Percentiles rank a stretch among this genome's conserved stretches.
Evolutionary conservation across 2,797 vertebrate species (phyloP).

Genomic region (Ambastaia sidthimunki): DNA sequence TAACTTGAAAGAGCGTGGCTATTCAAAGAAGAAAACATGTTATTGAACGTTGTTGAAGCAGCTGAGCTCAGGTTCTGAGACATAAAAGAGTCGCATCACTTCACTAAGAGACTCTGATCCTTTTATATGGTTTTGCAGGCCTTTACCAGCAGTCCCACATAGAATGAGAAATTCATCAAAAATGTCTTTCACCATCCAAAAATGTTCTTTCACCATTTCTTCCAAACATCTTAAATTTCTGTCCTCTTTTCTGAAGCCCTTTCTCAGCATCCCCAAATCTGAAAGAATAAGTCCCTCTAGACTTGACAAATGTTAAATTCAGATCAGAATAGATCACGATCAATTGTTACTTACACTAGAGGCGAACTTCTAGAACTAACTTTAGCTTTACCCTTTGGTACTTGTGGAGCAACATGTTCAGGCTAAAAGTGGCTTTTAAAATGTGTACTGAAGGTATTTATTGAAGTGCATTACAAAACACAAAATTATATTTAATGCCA

Average conservation of each 20-base stretch:
- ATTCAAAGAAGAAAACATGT: slow-evolving; percentile 8
- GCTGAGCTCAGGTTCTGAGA: slow-evolving; percentile 10
- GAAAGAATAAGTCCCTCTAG: neutral
- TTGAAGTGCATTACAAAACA: neutral
- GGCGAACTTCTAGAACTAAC: neutral
- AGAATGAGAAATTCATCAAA: slow-evolving; percentile 33
- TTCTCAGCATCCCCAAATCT: neutral
- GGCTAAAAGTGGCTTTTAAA: neutral
- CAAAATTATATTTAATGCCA: too few species aligned
- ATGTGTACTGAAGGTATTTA: neutral
- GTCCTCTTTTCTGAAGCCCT: neutral
- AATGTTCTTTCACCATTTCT: neutral
- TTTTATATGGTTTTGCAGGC: slow-evolving; percentile 9
- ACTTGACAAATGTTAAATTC: neutral
- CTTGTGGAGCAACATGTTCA: neutral
- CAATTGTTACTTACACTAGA: too few species aligned
- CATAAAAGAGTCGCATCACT: neutral
- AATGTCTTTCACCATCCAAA: too few species aligned
- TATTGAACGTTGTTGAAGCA: neutral
- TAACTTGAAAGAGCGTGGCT: neutral
- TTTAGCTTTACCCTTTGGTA: neutral
- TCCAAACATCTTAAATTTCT: slow-evolving; percentile 1
- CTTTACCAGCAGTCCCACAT: neutral
- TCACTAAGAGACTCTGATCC: slow-evolving; percentile 11
- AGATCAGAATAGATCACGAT: neutral